Percentiles rank a stretch among this genome's conserved stretches.
phyloP scores from a whole-genome alignment of 1,140 invertebrate species.

The Dendroctonus valens region DNA sequence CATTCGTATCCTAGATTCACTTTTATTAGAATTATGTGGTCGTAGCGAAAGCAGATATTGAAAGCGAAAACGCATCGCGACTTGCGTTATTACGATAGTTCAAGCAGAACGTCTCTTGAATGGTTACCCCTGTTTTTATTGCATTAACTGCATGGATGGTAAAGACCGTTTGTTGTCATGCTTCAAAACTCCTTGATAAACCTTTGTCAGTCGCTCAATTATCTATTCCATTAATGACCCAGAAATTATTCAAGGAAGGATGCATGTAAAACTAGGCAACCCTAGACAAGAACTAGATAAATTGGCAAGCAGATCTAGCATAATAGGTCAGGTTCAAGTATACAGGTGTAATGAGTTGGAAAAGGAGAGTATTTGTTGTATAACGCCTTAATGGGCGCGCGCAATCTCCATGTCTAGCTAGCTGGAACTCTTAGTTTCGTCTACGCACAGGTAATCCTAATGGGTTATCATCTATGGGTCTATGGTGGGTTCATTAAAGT shows the following conservation, averaged over 20 bases:
- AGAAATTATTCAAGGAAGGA: slow-evolving; percentile 14
- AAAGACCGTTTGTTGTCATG: not conserved
- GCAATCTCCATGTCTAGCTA: not conserved
- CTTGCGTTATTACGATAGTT: too few species aligned
- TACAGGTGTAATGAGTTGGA: slow-evolving; percentile 44
- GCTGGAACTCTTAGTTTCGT: not conserved
- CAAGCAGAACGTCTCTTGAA: too few species aligned
- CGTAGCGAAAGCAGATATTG: slow-evolving; percentile 40
- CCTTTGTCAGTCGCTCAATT: not conserved
- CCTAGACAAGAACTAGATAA: slow-evolving; percentile 37
- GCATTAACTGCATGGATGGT: too few species aligned
- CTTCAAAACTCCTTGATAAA: not conserved
- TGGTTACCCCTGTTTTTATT: too few species aligned
- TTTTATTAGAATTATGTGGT: slow-evolving; percentile 37
- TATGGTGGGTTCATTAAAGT: not conserved
- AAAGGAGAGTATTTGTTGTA: slow-evolving; percentile 22
- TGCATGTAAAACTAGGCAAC: slow-evolving; percentile 23
- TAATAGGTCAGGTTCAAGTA: slow-evolving; percentile 50
- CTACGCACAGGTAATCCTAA: not conserved
- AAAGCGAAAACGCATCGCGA: slow-evolving; percentile 34
- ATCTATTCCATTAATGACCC: slow-evolving; percentile 5
- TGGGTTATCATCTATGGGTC: not conserved
- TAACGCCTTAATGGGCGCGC: slow-evolving; percentile 35
- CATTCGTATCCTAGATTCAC: slow-evolving; percentile 35
- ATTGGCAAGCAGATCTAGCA: slow-evolving; percentile 32